Evolutionary conservation across 2,888 invertebrate species (phyloP).

Genomic region (Volucella zonaria): DNA sequence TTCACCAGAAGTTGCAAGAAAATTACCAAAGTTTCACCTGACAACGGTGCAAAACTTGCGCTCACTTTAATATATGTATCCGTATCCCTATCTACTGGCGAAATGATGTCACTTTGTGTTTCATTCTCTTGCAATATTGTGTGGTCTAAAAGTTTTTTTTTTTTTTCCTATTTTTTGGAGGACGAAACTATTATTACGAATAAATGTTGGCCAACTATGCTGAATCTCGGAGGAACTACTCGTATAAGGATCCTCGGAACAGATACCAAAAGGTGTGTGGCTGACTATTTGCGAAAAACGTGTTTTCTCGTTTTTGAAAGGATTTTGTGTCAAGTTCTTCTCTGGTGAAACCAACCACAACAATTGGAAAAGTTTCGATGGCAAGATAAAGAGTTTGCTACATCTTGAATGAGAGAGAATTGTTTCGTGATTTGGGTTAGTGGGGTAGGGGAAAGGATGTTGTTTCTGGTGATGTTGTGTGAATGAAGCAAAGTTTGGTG

Average conservation of each 20-base stretch:
- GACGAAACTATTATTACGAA: constrained; percentile 47
- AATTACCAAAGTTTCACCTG: constrained; percentile 55
- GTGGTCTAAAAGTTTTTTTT: constrained; percentile 40
- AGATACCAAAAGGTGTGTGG: constrained; percentile 33
- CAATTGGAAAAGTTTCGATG: constrained; percentile 67
- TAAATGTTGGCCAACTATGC: constrained; percentile 37
- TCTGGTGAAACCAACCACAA: constrained; percentile 34
- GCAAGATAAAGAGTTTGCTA: constrained; percentile 44
- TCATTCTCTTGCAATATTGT: constrained; percentile 47
- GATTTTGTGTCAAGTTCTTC: constrained; percentile 25
- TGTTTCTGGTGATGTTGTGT: constrained; percentile 16
- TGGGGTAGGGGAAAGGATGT: not conserved
- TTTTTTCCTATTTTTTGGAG: constrained; percentile 3
- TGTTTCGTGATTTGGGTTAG: constrained; percentile 32
- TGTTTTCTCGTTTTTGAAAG: constrained; percentile 20
- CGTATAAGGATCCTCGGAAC: constrained; percentile 35
- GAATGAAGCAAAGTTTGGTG: constrained; percentile 21
- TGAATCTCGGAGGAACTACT: constrained; percentile 20
- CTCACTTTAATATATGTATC: not conserved
- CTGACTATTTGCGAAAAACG: constrained; percentile 44
- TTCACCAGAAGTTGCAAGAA: not conserved
- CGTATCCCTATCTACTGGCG: not conserved
- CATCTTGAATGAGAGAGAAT: constrained; percentile 34
- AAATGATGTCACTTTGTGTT: constrained; percentile 49
- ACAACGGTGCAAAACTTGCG: constrained; percentile 11